phyloP scores from a whole-genome alignment of 2,797 vertebrate species.

The Mormyrops boulengeri region DNA sequence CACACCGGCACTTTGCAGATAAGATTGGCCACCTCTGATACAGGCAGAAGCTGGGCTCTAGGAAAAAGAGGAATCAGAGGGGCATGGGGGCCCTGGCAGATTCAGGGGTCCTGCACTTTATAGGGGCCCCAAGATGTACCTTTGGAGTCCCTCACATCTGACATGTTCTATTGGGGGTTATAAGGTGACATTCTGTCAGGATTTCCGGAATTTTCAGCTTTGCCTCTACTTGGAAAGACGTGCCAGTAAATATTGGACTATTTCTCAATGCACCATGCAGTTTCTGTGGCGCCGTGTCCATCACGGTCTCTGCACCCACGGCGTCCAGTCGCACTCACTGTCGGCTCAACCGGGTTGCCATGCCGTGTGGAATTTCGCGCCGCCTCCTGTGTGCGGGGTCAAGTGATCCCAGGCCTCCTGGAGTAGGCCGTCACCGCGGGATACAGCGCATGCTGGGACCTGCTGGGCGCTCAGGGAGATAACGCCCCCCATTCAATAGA shows the following conservation, averaged over 20 bases:
- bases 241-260: background rate
- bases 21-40: background rate
- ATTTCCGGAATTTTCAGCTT: background rate
- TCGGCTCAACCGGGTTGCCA: conserved; percentile 56
- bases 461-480: background rate
- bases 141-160: background rate
- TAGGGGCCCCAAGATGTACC: background rate
- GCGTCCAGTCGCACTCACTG: conserved; percentile 45
- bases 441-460: conserved; percentile 41
- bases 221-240: background rate
- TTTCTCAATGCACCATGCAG: background rate
- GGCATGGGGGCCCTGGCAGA: background rate
- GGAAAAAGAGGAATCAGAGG: background rate
- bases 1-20: background rate
- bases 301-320: conserved; percentile 38
- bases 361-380: conserved; percentile 66
- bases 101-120: background rate
- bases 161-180: background rate
- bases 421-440: conserved; percentile 43
- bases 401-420: conserved; percentile 35
- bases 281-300: too few species aligned
- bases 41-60: background rate
- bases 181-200: background rate
- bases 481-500: background rate
- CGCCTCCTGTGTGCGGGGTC: conserved; percentile 37